Conservation (phyloP, 2,797 vertebrate genomes). For the Otolemur crassicaudatus region DNA sequence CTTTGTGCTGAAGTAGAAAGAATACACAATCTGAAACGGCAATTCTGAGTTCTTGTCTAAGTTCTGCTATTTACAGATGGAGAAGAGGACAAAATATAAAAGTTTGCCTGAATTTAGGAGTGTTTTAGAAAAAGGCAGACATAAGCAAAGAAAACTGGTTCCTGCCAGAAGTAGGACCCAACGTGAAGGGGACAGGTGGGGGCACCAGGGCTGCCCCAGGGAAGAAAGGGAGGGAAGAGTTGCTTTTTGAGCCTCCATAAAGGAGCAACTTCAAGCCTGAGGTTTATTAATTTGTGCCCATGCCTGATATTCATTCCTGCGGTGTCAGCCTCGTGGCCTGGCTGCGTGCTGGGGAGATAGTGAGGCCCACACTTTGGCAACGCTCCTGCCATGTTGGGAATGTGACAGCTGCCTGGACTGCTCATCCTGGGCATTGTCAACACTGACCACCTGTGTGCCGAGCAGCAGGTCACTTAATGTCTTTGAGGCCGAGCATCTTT, state of each 20-base stretch:
- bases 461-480: background rate
- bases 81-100: background rate
- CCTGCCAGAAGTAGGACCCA: background rate
- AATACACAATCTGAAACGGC: background rate
- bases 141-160: background rate
- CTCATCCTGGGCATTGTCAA: fast-evolving
- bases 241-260: background rate
- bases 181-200: fast-evolving
- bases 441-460: fast-evolving
- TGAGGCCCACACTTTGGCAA: background rate
- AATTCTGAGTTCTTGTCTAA: background rate
- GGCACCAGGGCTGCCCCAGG: background rate
- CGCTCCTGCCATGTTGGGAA: fast-evolving
- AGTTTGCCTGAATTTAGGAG: background rate
- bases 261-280: background rate
- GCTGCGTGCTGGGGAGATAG: fast-evolving
- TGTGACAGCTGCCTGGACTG: background rate
- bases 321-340: fast-evolving
- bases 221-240: background rate
- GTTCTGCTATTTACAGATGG: background rate
- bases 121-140: background rate
- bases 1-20: background rate
- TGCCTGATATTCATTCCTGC: background rate
- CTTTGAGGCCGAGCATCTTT: background rate
- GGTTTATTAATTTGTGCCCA: background rate